Evolutionary conservation across 2,888 invertebrate species (phyloP).

Genomic region (Pristionchus entomophagus): DNA sequence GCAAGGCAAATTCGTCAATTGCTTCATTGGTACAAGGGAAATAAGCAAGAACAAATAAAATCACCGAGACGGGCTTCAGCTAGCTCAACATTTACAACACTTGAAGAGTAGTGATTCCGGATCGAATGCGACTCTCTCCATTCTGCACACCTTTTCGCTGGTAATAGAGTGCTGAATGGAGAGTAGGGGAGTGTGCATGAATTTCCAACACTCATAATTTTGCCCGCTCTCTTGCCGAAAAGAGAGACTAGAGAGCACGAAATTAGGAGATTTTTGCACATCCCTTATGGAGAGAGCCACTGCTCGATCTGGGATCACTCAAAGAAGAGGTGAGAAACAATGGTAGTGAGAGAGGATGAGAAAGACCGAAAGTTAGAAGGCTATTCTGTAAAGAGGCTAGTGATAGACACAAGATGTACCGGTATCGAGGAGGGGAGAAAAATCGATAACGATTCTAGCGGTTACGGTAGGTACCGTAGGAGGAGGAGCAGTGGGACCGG

Average conservation of each 20-base stretch:
- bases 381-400: neutral
- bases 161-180: too few relatives aligned
- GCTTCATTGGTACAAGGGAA: neutral
- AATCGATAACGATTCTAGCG: slow-evolving; percentile 3
- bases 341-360: neutral
- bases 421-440: neutral
- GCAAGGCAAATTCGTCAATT: too few relatives aligned
- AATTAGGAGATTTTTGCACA: too few relatives aligned
- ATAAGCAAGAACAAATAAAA: neutral
- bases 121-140: too few relatives aligned
- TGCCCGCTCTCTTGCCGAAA: too few relatives aligned
- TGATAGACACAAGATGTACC: slow-evolving; percentile 15
- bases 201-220: too few relatives aligned
- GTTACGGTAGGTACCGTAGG: slow-evolving; percentile 39
- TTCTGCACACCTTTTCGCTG: too few relatives aligned
- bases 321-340: neutral
- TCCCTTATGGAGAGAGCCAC: too few relatives aligned
- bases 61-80: neutral
- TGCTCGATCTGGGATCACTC: too few relatives aligned
- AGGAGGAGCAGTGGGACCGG: neutral
- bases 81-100: slow-evolving; percentile 8
- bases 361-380: neutral
- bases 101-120: neutral
- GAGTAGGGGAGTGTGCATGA: too few relatives aligned
- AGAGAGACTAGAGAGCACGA: too few relatives aligned